Evolutionary conservation across 2,888 invertebrate species (phyloP), one percentile per base, ranked within the genome.

Genomic region (Microchrysa polita): DNA sequence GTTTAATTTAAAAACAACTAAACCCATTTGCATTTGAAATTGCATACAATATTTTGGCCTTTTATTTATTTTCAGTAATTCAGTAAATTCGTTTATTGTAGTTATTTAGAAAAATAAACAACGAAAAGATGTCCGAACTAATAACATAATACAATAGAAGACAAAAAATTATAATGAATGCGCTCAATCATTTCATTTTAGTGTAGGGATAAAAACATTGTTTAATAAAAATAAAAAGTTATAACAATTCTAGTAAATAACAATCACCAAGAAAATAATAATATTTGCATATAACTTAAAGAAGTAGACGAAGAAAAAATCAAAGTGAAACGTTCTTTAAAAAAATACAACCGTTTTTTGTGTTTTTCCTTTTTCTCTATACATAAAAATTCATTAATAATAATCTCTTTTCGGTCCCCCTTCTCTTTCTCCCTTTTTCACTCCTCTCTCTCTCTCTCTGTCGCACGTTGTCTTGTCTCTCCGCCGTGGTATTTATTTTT

Each of bases 261-360:
- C 27, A 34, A 34, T 34, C 27, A 34, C 27, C 27, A 34, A 34
- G 27, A 34, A 34, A 34, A 34, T 5, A 34, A 34, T 34, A 7
- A 2, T 34, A 34, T 34, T 34, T 34, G 27, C 4, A 7, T 34
- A 7, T 34, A 34, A n/a, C n/a, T n/a, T n/a, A n/a, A n/a, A n/a
- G n/a, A 4, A n/a, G 12, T 48, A 48, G 48, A n/a, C 48, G 48
- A 55, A 55, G 55, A 55, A 55, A 55, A 55, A 20, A 20, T 55
- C 20, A 18, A 55, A 55, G 55, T 55, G 48, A 48, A 48, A 48
- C n/a, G n/a, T n/a, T n/a, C n/a, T n/a, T n/a, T n/a, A n/a, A n/a
- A 48, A 34, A 34, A 48, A 48, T 48, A 48, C 48, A 48, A n/a
- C 48, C 10, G 4, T 34, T 7, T 7, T 34, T 7, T 5, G 27